Evolutionary conservation across 2,113 vertebrate genomes (phyloP), one percentile per base, ranked within the genome.

Genomic region (Mola mola): DNA sequence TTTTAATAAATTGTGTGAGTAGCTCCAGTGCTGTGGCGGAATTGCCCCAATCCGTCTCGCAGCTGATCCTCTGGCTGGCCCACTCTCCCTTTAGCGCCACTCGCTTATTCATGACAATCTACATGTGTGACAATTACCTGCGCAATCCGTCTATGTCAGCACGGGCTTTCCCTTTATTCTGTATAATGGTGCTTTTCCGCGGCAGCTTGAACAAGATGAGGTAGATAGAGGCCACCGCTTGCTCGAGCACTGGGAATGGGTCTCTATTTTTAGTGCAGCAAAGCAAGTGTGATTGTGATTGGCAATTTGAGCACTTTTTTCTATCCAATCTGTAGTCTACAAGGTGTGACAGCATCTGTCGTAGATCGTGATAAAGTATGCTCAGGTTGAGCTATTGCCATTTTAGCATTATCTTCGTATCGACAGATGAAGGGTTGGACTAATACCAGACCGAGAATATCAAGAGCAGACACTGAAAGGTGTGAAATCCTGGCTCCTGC

Each of bases 21-120:
- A 1, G 81, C 83, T 53, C 47, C 51, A 31, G 57, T 72, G 87
- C 80, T 51, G 68, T 64, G 78, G 68, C 69, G 66, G 82, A 91
- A 92, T 93, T 92, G 84, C 82, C 82, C 87, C 91, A 78, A 92
- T 93, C 90, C 56, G 79, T 91, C 89, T 92, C 87, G 56, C 88
- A 89, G 89, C 86, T 85, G 87, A 91, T 90, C 84, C 81, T 81
- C 74, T 62, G 61, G 75, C 83, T 77, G 68, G 73, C 66, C 79
- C 65, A 16, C 58, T 78, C 75, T 76, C 65, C 83, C 65, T 50
- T 67, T 82, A 82, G 78, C 82, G 67, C 25, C 61, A 53, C 80
- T 87, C 84, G 75, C 80, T 89, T 84, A 86, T 81, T 90, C 81
- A 69, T 86, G 90, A 87, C 87, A 88, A 87, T 90, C 88, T 87